phyloP scores from a whole-genome alignment of 1,140 invertebrate genomes.

The Euwallacea similis region DNA sequence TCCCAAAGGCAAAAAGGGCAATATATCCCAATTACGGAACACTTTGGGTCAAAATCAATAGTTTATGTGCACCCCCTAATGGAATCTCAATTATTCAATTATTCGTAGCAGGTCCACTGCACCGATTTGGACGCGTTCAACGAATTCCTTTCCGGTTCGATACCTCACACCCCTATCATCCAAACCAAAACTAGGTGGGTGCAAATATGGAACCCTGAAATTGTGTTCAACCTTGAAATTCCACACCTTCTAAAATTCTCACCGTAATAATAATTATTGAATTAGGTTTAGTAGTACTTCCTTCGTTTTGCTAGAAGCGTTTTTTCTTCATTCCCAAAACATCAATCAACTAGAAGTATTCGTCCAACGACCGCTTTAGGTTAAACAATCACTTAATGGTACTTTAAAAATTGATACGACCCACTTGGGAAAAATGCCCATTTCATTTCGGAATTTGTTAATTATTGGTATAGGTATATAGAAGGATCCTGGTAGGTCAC shows the following conservation, averaged over 20 bases:
- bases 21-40: not conserved
- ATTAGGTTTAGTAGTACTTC: no score
- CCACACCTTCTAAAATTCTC: not conserved
- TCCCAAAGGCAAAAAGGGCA: not conserved
- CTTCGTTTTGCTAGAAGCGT: no score
- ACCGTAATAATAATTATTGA: no score
- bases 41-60: conserved; percentile 2
- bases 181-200: not conserved
- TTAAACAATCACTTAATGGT: not conserved
- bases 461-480: not conserved
- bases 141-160: conserved; percentile 6
- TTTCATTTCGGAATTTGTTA: not conserved
- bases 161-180: not conserved
- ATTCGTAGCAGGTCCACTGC: not conserved
- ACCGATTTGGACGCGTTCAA: conserved; percentile 5
- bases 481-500: no score
- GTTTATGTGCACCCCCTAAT: not conserved
- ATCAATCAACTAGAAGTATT: not conserved
- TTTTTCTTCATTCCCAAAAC: not conserved
- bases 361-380: not conserved
- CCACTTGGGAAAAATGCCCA: not conserved
- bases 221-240: not conserved
- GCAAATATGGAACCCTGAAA: not conserved
- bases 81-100: conserved; percentile 13
- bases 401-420: conserved; percentile 1